Base-by-base conservation (phyloP, 37 sponge, comb jelly and placozoan genomes). In the Lycopodina hypogea region DNA sequence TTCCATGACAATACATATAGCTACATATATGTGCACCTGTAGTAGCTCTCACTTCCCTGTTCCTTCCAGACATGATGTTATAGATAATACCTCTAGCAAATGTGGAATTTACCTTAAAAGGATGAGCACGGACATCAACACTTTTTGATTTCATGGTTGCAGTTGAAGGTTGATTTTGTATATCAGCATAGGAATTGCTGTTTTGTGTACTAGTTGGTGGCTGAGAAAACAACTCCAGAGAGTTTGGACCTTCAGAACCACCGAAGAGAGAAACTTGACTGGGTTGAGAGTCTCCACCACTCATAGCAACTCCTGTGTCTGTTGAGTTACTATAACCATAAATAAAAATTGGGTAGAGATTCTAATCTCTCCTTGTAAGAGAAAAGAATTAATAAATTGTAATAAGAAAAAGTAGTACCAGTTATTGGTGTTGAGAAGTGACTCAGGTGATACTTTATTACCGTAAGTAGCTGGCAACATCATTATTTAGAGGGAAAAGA, bases 201-300 rank as follows among this genome's bases (percentile, higher is more conserved):
- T 63, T 81, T 22, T 81, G 72, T n/a, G 73, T 71, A 50, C 42
- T 56, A 37, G n/a, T 37, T 26, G 39, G 28, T 9, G 81, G 73
- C 73, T 81, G 73, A 1, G 81, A 81, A 62, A 81, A 81, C 33
- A 81, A 73, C 63, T 81, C 81, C 71, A 81, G 69, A 56, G 81
- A 81, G 40, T 26, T 81, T 22, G 63, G 59, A 21, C 1, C 68
- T 8, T 72, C 72, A 36, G 22, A 52, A 11, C 76, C 62, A 39
- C 78, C 48, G 52, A 78, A 78, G 67, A 78, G 78, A 45, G 67
- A 78, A 3, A 28, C 52, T 50, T 78, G 78, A 65, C 78, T 78
- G 35, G 45, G 78, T 35, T 78, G 78, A 28, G 78, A 78, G 33
- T 78, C 78, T 1, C 29, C 42, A 37, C 56, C 21, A 55, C 24